Base-by-base conservation (phyloP, 2,113 vertebrate species). In the Oryzias celebensis region DNA sequence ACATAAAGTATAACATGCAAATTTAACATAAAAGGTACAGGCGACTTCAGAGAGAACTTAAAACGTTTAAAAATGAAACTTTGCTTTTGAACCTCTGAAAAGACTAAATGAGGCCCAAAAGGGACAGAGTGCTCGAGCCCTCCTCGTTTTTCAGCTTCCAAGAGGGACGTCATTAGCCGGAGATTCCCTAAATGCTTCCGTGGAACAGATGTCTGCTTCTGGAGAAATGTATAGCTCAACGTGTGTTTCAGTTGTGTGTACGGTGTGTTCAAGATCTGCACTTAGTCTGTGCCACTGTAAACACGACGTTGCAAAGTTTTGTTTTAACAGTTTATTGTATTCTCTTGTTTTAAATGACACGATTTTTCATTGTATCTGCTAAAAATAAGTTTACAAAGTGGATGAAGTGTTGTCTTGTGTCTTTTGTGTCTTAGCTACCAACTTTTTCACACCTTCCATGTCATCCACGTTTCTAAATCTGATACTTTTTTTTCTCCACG, bases 81-180 rank as follows among this genome's bases (percentile, higher is more conserved):
- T 20, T 20, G 20, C 20, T 20, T 20, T 20, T 20, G 20, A 20
- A 20, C 20, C 20, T 20, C 20, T 20, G 20, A 20, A 20, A 20
- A 20, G 20, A 20, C 20, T 20, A 20, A 1, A 20, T 20, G 20
- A 20, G 31, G 7, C 31, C 31, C 7, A 7, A 64, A 50, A 61
- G 48, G 43, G 46, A 58, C 74, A 62, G 20, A 70, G 68, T 69
- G 18, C 41, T 17, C 17, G 43, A 48, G 12, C 64, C 63, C 64
- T 54, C 20, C 72, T 88, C 77, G 48, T 63, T 80, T 83, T 85
- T 81, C 83, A 88, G 59, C 74, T 85, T 88, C 8, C 78, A 86
- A 79, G 72, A 62, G 6, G 24, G 62, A 73, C 73, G 83, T 82
- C 79, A 72, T 49, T 77, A 75, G 48, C 77, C 67, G 80, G 24